Evolutionary conservation across 2,797 vertebrate species (phyloP), one percentile per base, ranked within the genome.

Genomic region (Pachyuromys duprasi): DNA sequence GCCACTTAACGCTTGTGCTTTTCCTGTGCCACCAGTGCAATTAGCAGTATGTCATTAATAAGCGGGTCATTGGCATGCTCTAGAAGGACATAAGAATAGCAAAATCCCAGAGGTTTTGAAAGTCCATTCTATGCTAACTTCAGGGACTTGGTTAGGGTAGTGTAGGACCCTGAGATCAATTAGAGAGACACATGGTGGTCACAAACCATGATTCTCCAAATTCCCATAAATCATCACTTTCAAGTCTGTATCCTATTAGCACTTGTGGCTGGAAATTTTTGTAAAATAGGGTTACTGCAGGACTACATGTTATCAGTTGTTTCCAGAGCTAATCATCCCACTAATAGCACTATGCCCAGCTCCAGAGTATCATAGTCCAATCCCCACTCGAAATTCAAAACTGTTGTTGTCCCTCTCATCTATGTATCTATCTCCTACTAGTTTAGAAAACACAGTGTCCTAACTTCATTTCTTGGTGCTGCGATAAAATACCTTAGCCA

Each of bases 1-100:
- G 2, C 18, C 2, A 26, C 31, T 17, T 42, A 33, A 6, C 36
- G 14, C 15, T 36, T 11, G 0, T 67, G 26, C 33, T 9, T 26
- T 70, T 76, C 17, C 57, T 67, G 14, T 22, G 90, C 36, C 28
- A 26, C 28, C 6, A 14, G 36, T 15, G 31, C 62, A 89, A 22
- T 53, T 36, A 78, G 5, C 39, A 82, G 20, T 13, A 42, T 14
- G 26, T 28, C 74, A 75, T 45, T 63, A n/a, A n/a, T 74, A 14
- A 75, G 31, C 78, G 20, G 31, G 67, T 49, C 2, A 18, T 11
- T 84, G 75, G 15, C 15, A 39, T 87, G 39, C 53, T 69, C 57
- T 81, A 57, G 55, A 57, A 14, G 17, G 55, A 18, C 55, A 57
- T 57, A 14, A 57, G 55, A 57, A 57, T 31, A 75, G 74, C 28